A percentile compares a stretch with the other conserved stretches of the same genome.
These are phyloP conservation scores for Hippolais icterina DNA, from an alignment of 2,113 vertebrate species.

Conservation along the genomic window DNA sequence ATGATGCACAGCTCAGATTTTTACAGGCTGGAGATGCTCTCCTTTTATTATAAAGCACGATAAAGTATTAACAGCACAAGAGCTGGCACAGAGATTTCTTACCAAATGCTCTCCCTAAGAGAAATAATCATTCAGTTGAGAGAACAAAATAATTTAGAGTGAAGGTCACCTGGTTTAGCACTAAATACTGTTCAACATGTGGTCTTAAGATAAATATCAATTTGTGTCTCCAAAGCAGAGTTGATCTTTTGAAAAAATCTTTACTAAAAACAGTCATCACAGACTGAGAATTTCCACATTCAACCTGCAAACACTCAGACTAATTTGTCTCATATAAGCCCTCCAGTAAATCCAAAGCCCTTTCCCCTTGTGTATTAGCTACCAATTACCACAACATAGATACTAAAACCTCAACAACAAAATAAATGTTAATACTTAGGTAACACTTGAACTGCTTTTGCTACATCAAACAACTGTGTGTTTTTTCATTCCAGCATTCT, in stretches of 20 bases:
- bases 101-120: background rate
- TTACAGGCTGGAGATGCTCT: background rate
- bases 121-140: background rate
- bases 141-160: background rate
- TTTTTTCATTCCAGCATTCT: background rate
- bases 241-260: background rate
- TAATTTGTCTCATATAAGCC: background rate
- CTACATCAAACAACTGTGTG: background rate
- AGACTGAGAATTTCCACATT: background rate
- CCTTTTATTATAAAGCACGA: fast-evolving
- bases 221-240: background rate
- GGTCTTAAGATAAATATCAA: background rate
- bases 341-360: background rate
- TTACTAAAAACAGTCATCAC: background rate
- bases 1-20: background rate
- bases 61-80: background rate
- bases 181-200: background rate
- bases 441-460: background rate
- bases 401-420: background rate
- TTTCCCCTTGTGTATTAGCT: background rate
- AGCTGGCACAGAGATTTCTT: background rate
- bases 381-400: background rate
- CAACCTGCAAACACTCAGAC: background rate
- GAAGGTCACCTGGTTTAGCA: background rate
- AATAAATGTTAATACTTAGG: background rate